Evolutionary conservation across 2,888 invertebrate genomes (phyloP).

Genomic region (Heliconius ismenius): DNA sequence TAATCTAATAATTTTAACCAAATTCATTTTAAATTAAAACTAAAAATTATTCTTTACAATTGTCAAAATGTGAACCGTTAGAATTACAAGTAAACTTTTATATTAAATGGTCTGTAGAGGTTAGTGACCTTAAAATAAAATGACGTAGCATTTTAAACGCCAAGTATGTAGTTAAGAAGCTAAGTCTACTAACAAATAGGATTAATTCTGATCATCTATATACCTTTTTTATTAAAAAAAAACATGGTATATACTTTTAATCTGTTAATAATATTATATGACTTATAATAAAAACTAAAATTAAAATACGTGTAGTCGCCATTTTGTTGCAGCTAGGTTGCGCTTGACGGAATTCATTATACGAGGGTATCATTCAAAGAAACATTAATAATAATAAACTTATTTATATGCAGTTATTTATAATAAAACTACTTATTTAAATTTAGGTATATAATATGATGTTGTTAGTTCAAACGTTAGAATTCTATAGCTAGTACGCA

Average conservation of each 20-base stretch:
- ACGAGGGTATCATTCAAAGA: constrained; percentile 1
- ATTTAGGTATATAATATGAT: too few species aligned
- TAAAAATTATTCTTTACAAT: constrained; percentile 31
- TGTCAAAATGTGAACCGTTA: constrained; percentile 34
- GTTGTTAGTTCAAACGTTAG: not conserved
- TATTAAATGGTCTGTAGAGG: constrained; percentile 36
- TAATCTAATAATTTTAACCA: constrained; percentile 7
- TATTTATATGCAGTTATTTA: not conserved
- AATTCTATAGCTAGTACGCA: not conserved
- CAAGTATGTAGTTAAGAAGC: constrained; percentile 33
- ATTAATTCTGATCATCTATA: constrained; percentile 3
- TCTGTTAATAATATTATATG: not conserved
- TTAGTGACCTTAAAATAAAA: constrained; percentile 33
- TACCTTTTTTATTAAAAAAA: not conserved
- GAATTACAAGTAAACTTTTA: constrained; percentile 33
- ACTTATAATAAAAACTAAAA: not conserved
- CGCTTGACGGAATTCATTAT: constrained; percentile 8
- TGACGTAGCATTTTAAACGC: constrained; percentile 38
- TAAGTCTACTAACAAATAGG: constrained; percentile 28
- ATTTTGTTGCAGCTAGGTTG: constrained; percentile 5
- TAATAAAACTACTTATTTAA: not conserved
- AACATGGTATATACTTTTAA: not conserved
- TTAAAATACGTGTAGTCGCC: not conserved
- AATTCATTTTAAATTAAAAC: not conserved
- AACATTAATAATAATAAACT: constrained; percentile 5